Base-by-base conservation (phyloP, 1,140 invertebrate species). In the Proales similis region DNA sequence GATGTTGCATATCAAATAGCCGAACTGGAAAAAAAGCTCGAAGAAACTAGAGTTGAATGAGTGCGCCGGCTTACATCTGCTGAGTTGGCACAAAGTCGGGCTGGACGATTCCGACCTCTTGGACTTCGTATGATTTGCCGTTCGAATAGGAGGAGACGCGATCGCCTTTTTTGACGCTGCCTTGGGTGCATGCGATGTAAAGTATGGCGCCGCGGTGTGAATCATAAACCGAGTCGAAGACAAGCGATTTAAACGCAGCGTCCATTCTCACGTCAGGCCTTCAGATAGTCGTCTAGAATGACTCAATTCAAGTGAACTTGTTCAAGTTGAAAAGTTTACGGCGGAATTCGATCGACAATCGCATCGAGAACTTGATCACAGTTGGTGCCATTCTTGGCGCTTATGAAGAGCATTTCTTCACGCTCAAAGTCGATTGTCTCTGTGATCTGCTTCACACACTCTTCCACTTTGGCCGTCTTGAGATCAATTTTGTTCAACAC, bases 401-500 rank as follows among this genome's bases (percentile, higher is more conserved):
- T 75, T 85, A 78, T 75, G 61, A 24, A 63, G 48, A 84, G 65
- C 70, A 88, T 72, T 47, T 83, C 79, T 1, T 82, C 70, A 2
- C 81, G 74, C 4, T 86, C 79, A 65, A 96, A 86, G 48, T 85
- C 85, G 77, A 97, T 94, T 9, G 95, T 70, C n/a, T 79, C 81
- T 48, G 85, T 75, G 64, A 98, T 70, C 72, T 98, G 89, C 29
- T 81, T 74, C 47, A 80, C 79, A 0, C 90, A 87, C 66, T 77
- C 79, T 0, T 88, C 85, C 6, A 89, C 88, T 73, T 92, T 79
- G 0, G 91, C 90, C 74, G 85, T 82, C 69, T 89, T 89, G 42
- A 97, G 80, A 75, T 98, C 93, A 61, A 97, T 88, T 79, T 98
- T 97, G 74, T 97, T 98, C 3, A 98, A 78, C 1, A 92, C 88